Evolutionary conservation across 2,888 invertebrate genomes (phyloP).

Genomic region (Diadromus collaris): DNA sequence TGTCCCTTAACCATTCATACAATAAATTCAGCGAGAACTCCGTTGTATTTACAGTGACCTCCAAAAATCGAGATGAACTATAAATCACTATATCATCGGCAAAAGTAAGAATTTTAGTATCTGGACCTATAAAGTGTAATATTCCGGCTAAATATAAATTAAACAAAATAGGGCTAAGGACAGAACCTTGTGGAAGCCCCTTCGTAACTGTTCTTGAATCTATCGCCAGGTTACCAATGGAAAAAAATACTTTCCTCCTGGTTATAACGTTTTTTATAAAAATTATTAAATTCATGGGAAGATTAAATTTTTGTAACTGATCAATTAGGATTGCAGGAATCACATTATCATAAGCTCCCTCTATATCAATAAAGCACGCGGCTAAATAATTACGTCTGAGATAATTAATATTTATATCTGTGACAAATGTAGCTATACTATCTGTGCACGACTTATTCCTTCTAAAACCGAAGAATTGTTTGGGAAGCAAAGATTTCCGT

Average conservation of each 20-base stretch:
- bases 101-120: background rate
- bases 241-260: background rate
- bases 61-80: background rate
- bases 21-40: background rate
- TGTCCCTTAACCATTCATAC: background rate
- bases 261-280: conserved; percentile 14
- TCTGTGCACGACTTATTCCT: conserved; percentile 14
- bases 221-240: background rate
- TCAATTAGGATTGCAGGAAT: background rate
- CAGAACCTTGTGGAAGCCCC: conserved; percentile 19
- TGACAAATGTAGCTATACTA: background rate
- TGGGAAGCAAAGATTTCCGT: background rate
- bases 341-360: conserved; percentile 25
- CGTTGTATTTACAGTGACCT: background rate
- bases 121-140: background rate
- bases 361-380: conserved; percentile 28
- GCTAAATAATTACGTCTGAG: background rate
- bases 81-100: conserved; percentile 12
- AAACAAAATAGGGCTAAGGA: conserved; percentile 23
- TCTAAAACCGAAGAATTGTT: conserved; percentile 13
- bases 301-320: background rate
- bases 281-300: background rate
- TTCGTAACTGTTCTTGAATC: background rate
- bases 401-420: conserved; percentile 21
- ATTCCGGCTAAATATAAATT: conserved; percentile 10